These are phyloP conservation scores for Siniperca undulata DNA, from an alignment of 2,797 vertebrate genomes.

Conservation along the genomic window DNA sequence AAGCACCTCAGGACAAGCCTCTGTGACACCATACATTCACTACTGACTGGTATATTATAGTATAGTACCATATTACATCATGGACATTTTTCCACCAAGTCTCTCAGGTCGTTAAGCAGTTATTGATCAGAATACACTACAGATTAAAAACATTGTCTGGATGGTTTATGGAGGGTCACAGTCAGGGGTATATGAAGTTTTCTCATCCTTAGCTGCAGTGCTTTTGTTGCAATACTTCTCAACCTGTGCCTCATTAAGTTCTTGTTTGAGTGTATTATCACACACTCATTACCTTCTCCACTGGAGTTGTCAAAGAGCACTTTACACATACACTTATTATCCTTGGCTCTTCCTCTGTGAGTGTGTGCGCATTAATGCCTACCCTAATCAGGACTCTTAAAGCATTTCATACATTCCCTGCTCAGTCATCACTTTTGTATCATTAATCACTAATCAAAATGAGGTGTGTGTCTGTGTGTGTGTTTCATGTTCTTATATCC, in stretches of 20 bases:
- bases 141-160: slow-evolving; percentile 39
- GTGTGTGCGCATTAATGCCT: slow-evolving; percentile 46
- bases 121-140: slow-evolving; percentile 50
- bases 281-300: slow-evolving; percentile 73
- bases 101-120: slow-evolving; percentile 36
- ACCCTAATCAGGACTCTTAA: slow-evolving; percentile 53
- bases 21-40: not conserved
- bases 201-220: slow-evolving; percentile 22
- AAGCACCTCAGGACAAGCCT: slow-evolving; percentile 1
- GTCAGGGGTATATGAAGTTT: slow-evolving; percentile 17
- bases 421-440: slow-evolving; percentile 61
- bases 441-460: slow-evolving; percentile 58
- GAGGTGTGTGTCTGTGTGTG: slow-evolving; percentile 14
- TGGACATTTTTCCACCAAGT: slow-evolving; percentile 12
- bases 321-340: slow-evolving; percentile 65
- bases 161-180: slow-evolving; percentile 34
- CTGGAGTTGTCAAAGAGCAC: slow-evolving; percentile 72
- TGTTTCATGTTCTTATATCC: too few relatives aligned
- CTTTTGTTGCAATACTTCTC: slow-evolving; percentile 38
- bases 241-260: slow-evolving; percentile 75
- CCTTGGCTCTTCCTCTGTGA: slow-evolving; percentile 31
- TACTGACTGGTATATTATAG: not conserved
- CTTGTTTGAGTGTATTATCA: slow-evolving; percentile 73
- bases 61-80: slow-evolving; percentile 7
- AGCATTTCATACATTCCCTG: slow-evolving; percentile 39